Evolutionary conservation across 2,113 vertebrate genomes (phyloP), one percentile per base, ranked within the genome.

Genomic region (Excalfactoria chinensis): DNA sequence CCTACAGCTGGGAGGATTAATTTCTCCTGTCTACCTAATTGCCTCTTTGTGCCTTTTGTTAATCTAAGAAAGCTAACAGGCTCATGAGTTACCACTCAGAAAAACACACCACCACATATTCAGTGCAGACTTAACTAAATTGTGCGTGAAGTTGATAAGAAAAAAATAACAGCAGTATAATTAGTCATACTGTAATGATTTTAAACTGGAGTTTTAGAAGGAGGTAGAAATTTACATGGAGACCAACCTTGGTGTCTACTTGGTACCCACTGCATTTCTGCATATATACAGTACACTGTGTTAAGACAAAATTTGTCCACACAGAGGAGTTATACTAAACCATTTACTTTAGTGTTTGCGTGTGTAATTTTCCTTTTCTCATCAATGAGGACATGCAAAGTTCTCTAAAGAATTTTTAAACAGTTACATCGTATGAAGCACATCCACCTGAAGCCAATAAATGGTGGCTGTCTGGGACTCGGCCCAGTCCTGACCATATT

Each of bases 231-330:
- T 53, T 62, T 79, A 13, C 48, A 70, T 4, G 25, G 89, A 88
- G 53, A 59, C 16, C 6, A 4, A 79, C 80, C 23, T 58, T 28
- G 51, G 56, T 43, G 55, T 53, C 25, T 0, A 0, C 12, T 67
- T 44, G 11, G 40, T 73, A 84, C n/a, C 30, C 13, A 80, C 8
- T 63, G 37, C 41, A n/a, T 66, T 73, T 88, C 55, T 73, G 66
- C n/a, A 26, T 12, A 43, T 6, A 76, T 14, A 20, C 11, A n/a
- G 18, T 21, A n/a, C 7, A 21, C 6, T 16, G 3, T 2, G 1
- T 25, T 67, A 44, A 70, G 34, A 30, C 11, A 90, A 8, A 81
- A 30, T 35, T 30, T 73, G 11, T 35, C n/a, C 30, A 10, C 23
- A 37, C 0, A 2, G 28, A 72, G 77, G 69, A 86, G 11, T 53